phyloP scores from a whole-genome alignment of 2,888 invertebrate species.

The Hydroisotoma schaefferi region DNA sequence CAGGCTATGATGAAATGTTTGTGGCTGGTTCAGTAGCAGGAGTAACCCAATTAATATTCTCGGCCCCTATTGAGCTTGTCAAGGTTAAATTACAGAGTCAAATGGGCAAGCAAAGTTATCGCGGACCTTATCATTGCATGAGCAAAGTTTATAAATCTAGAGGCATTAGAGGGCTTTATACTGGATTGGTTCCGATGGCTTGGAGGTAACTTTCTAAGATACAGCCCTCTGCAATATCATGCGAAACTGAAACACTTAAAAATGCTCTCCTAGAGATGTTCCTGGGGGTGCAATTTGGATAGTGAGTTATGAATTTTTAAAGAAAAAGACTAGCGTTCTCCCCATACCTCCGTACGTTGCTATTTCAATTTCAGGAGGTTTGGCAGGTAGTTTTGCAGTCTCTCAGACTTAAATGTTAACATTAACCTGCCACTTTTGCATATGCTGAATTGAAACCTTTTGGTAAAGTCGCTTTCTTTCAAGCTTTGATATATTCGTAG shows the following conservation, averaged over 20 bases:
- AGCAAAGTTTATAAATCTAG: background rate
- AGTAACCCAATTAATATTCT: background rate
- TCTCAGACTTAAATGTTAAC: background rate
- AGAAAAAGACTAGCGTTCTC: background rate
- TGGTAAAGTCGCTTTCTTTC: background rate
- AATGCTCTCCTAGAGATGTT: slow-evolving; percentile 52
- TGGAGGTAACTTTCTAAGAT: background rate
- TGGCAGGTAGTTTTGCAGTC: slow-evolving; percentile 52
- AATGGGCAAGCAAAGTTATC: background rate
- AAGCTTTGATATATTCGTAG: no score
- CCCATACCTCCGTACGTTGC: background rate
- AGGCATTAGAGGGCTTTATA: background rate
- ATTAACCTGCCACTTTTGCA: background rate
- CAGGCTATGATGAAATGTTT: background rate
- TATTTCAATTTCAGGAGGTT: slow-evolving; percentile 54
- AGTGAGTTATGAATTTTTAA: slow-evolving; percentile 57
- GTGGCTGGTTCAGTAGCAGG: background rate
- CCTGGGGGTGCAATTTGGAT: slow-evolving; percentile 62
- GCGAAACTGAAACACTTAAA: background rate
- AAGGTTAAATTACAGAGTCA: slow-evolving; percentile 2
- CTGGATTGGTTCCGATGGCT: background rate
- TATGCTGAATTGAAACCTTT: no score
- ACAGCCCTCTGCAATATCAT: background rate
- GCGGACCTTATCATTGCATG: background rate
- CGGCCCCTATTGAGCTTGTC: background rate